These are phyloP conservation scores for Centroberyx gerrardi DNA, from an alignment of 2,797 vertebrate species.

Conservation along the genomic window DNA sequence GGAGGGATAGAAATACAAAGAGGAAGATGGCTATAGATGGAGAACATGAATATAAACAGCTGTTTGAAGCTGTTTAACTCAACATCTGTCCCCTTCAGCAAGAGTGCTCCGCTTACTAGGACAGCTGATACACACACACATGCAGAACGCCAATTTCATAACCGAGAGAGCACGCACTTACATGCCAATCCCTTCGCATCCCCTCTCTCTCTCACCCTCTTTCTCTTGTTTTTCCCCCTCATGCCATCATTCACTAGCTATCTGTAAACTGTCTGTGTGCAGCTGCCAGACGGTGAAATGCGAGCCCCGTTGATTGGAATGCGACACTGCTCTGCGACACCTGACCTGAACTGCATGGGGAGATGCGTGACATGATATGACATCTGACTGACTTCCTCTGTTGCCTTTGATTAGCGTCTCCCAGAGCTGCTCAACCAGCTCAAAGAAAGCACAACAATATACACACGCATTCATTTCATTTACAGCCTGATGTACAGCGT, in stretches of 20 bases:
- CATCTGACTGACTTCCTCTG: slow-evolving; percentile 27
- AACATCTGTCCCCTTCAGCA: slow-evolving; percentile 64
- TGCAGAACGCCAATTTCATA: slow-evolving; percentile 38
- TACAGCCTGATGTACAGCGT: background rate
- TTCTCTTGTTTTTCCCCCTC: background rate
- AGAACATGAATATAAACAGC: slow-evolving; percentile 49
- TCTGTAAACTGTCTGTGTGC: slow-evolving; percentile 14
- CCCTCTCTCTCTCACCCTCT: slow-evolving; percentile 5
- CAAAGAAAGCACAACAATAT: background rate
- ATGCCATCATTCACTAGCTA: background rate
- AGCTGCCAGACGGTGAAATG: slow-evolving; percentile 9
- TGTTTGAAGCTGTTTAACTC: slow-evolving; percentile 57
- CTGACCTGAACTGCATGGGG: slow-evolving; percentile 6
- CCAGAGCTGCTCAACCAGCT: background rate
- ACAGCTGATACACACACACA: slow-evolving; percentile 42
- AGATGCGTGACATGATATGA: slow-evolving; percentile 20
- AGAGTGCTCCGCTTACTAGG: slow-evolving; percentile 31
- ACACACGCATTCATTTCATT: background rate
- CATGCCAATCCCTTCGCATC: slow-evolving; percentile 29
- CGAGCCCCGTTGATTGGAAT: slow-evolving; percentile 2
- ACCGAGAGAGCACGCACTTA: slow-evolving; percentile 9
- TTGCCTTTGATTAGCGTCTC: slow-evolving; percentile 25
- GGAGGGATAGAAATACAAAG: slow-evolving; percentile 11
- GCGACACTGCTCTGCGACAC: background rate
- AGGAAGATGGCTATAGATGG: slow-evolving; percentile 17